phyloP scores from a whole-genome alignment of 1,140 invertebrate genomes.

The Odontomachus brunneus region DNA sequence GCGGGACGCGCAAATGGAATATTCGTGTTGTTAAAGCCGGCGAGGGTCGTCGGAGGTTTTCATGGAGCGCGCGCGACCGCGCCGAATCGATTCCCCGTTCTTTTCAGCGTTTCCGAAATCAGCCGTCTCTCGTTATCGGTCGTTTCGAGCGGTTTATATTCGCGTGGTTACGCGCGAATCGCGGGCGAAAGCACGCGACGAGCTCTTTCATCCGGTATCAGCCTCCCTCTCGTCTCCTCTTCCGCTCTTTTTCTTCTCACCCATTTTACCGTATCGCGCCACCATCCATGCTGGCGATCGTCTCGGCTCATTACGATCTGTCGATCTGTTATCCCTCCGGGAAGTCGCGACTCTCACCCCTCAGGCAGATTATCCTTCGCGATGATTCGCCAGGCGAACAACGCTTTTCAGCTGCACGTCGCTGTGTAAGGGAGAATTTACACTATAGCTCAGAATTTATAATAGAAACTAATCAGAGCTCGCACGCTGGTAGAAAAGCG shows the following conservation, averaged over 20 bases:
- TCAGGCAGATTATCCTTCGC: neutral
- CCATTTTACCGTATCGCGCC: neutral
- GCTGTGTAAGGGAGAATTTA: too few species aligned
- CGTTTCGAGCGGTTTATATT: slow-evolving; percentile 56
- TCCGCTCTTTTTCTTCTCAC: slow-evolving; percentile 3
- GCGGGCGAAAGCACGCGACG: slow-evolving; percentile 25
- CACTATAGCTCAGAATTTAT: too few species aligned
- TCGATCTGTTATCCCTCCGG: slow-evolving; percentile 23
- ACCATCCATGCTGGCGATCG: neutral
- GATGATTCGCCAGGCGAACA: slow-evolving; percentile 4
- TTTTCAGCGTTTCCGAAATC: slow-evolving; percentile 43
- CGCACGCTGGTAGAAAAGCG: too few species aligned
- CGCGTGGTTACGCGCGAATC: slow-evolving; percentile 43
- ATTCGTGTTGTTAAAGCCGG: slow-evolving; percentile 62
- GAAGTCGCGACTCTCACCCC: slow-evolving; percentile 29
- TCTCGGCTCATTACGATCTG: slow-evolving; percentile 59
- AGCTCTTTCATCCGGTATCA: neutral
- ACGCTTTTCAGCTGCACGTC: slow-evolving; percentile 15
- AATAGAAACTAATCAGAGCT: too few species aligned
- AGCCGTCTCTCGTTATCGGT: slow-evolving; percentile 38
- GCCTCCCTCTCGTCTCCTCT: neutral
- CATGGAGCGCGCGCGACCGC: slow-evolving; percentile 38
- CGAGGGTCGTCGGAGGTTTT: slow-evolving; percentile 47
- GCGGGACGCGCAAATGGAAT: slow-evolving; percentile 63
- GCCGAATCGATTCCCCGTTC: slow-evolving; percentile 63